These are phyloP conservation scores for Trichogramma pretiosum DNA, from an alignment of 1,140 invertebrate genomes.

Conservation along the genomic window DNA sequence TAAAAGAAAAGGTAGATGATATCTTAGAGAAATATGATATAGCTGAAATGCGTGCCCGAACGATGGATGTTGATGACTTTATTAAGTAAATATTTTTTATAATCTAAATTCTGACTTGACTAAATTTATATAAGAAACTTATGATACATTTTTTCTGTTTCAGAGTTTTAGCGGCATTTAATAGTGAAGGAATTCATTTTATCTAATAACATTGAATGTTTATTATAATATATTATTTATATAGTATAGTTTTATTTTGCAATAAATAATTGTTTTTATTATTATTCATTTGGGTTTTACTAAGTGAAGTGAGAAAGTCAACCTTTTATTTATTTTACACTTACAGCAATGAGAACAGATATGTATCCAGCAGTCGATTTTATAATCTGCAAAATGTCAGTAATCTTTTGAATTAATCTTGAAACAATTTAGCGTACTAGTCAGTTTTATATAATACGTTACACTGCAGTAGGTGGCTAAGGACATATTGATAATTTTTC, in stretches of 20 bases:
- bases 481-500: conserved; percentile 1
- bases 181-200: conserved; percentile 86
- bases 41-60: conserved; percentile 75
- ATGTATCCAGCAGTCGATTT: conserved; percentile 4
- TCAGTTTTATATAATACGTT: neutral
- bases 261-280: conserved; percentile 4
- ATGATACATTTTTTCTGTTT: conserved; percentile 32
- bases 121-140: neutral
- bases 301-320: too few species aligned
- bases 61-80: conserved; percentile 96
- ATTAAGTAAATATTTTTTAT: conserved; percentile 52
- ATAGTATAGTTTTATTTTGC: neutral
- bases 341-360: conserved; percentile 4
- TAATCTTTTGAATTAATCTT: too few species aligned
- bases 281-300: conserved; percentile 2
- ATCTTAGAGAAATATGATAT: conserved; percentile 61
- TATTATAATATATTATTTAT: neutral
- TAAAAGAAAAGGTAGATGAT: conserved; percentile 73
- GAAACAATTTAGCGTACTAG: neutral
- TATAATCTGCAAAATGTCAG: conserved; percentile 1
- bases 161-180: conserved; percentile 77
- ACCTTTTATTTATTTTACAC: neutral
- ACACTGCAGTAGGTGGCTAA: neutral
- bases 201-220: conserved; percentile 44
- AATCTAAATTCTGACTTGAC: too few species aligned